Conservation (phyloP, 2,113 vertebrate species). For the Nansenia antarctica region DNA sequence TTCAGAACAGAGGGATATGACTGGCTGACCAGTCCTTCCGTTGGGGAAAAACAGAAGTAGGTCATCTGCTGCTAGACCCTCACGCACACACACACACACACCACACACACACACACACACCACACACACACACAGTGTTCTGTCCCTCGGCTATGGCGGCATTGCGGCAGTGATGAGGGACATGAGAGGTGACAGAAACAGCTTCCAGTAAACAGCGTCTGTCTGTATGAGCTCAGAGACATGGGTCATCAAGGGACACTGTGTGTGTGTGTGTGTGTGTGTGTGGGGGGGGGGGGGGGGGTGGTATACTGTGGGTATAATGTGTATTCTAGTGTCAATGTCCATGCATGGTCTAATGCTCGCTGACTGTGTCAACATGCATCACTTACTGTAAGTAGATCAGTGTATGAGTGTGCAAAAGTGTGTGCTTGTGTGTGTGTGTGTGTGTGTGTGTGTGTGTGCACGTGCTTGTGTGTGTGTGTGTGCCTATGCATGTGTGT, state of each 20-base stretch:
- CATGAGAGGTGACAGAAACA: slow-evolving; percentile 15
- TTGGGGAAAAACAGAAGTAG: slow-evolving; percentile 14
- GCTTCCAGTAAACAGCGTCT: slow-evolving; percentile 2
- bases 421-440: neutral
- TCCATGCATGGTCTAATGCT: neutral
- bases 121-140: slow-evolving; percentile 10
- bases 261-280: neutral
- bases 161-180: slow-evolving; percentile 8
- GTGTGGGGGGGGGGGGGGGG: too few relatives aligned
- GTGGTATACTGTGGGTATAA: neutral
- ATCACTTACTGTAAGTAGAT: neutral
- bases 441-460: neutral
- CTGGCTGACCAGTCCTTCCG: slow-evolving; percentile 13
- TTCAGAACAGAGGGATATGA: neutral
- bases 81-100: slow-evolving; percentile 4
- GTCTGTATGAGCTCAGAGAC: neutral
- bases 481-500: neutral
- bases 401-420: neutral
- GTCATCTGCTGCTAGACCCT: slow-evolving; percentile 9
- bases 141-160: neutral
- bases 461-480: slow-evolving; percentile 4
- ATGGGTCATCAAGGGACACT: neutral
- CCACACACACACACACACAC: slow-evolving; percentile 12
- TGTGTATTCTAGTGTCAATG: neutral
- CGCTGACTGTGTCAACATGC: too few relatives aligned